Percentiles rank a stretch among this genome's conserved stretches.
phyloP scores from a whole-genome alignment of 2,888 invertebrate species.

The Spodoptera exigua region DNA sequence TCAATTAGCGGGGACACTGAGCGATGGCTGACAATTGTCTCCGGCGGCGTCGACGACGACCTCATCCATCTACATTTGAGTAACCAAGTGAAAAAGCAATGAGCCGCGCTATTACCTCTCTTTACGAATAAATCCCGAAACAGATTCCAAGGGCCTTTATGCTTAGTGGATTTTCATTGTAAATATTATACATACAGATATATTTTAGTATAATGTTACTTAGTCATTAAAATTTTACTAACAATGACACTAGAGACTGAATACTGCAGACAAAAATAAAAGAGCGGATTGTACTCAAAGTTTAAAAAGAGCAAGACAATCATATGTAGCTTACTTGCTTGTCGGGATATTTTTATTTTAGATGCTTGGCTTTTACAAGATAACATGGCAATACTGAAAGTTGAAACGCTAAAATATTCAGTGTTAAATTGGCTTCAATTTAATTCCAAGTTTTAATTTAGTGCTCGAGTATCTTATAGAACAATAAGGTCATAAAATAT shows the following conservation, averaged over 20 bases:
- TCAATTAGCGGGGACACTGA: conserved; percentile 88
- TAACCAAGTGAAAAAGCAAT: conserved; percentile 88
- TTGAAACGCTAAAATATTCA: too few species aligned
- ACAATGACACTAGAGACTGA: conserved; percentile 21
- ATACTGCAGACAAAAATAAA: conserved; percentile 33
- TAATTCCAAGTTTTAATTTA: too few species aligned
- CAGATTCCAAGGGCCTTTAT: conserved; percentile 59
- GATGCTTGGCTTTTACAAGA: conserved; percentile 1
- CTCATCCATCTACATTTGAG: conserved; percentile 87
- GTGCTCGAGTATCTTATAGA: background rate
- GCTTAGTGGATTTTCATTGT: conserved; percentile 5
- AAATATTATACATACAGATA: conserved; percentile 18
- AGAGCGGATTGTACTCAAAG: conserved; percentile 13
- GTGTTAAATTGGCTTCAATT: too few species aligned
- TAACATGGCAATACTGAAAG: background rate
- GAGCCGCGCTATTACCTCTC: conserved; percentile 85
- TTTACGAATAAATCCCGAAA: conserved; percentile 78
- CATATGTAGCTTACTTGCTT: conserved; percentile 12
- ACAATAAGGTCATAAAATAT: conserved; percentile 23
- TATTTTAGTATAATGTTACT: conserved; percentile 2
- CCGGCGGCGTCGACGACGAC: conserved; percentile 76
- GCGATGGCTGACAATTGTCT: conserved; percentile 87
- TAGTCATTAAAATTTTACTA: conserved; percentile 12
- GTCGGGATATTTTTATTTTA: conserved; percentile 17
- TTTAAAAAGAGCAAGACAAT: conserved; percentile 26